Evolutionary conservation across 2,797 vertebrate genomes (phyloP).

Genomic region (Hozukius guyotensis): DNA sequence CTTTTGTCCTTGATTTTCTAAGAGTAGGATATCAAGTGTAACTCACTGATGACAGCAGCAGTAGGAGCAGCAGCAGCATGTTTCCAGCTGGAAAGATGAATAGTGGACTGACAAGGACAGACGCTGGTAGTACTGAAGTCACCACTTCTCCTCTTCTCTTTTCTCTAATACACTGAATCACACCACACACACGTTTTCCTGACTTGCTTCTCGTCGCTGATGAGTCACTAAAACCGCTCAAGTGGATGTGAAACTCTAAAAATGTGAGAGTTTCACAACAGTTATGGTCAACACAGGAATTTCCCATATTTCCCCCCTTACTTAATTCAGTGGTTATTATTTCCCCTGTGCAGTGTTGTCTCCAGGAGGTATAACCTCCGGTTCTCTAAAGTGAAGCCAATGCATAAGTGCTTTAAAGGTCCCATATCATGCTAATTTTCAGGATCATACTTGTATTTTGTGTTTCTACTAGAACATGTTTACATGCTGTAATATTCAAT

Average conservation of each 20-base stretch:
- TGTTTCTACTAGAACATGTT: no score
- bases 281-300: background rate
- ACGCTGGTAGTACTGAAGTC: background rate
- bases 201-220: background rate
- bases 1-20: background rate
- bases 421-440: no score
- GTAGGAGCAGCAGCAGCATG: conserved; percentile 40
- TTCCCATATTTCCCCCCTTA: background rate
- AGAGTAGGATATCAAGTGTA: background rate
- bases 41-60: conserved; percentile 55
- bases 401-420: no score
- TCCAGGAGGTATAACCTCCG: no score
- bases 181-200: background rate
- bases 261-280: background rate
- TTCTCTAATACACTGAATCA: background rate
- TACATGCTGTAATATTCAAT: no score
- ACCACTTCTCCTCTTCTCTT: background rate
- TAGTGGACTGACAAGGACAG: background rate
- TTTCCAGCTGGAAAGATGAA: conserved; percentile 2
- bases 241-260: conserved; percentile 22
- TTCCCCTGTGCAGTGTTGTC: background rate
- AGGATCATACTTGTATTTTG: no score
- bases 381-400: no score
- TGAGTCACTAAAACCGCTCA: background rate
- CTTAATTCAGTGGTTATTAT: background rate